Percentiles rank a stretch among this genome's conserved stretches.
Evolutionary conservation across 2,888 invertebrate species (phyloP).

Genomic region (Villa cingulata): DNA sequence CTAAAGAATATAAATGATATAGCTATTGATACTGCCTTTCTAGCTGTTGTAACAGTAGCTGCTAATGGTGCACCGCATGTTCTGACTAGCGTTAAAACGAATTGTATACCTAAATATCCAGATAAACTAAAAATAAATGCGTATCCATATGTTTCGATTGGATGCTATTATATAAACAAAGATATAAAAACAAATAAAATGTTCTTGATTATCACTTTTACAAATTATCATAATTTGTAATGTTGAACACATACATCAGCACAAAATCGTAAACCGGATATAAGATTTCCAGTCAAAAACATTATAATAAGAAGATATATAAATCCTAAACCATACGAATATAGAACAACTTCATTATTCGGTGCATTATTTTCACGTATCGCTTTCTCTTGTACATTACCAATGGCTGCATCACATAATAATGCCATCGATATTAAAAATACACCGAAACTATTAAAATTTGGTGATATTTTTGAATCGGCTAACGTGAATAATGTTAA

Average conservation of each 20-base stretch:
- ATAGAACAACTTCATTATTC: constrained; percentile 84
- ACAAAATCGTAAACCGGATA: constrained; percentile 63
- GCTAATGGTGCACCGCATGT: constrained; percentile 84
- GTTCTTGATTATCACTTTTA: constrained; percentile 11
- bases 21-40: constrained; percentile 84
- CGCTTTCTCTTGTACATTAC: constrained; percentile 92
- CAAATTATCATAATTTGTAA: too few relatives aligned
- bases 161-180: constrained; percentile 38
- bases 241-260: too few relatives aligned
- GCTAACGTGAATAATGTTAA: constrained; percentile 82
- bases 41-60: constrained; percentile 81
- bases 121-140: constrained; percentile 73
- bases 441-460: constrained; percentile 55
- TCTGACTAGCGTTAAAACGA: constrained; percentile 79
- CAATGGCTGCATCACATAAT: constrained; percentile 88
- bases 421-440: constrained; percentile 70
- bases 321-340: constrained; percentile 82
- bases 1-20: constrained; percentile 87
- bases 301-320: constrained; percentile 65
- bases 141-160: constrained; percentile 66
- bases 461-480: constrained; percentile 61
- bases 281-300: constrained; percentile 55
- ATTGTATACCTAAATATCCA: constrained; percentile 87
- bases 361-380: constrained; percentile 73
- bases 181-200: constrained; percentile 16